Evolutionary conservation across 1,140 invertebrate genomes (phyloP), one percentile per base, ranked within the genome.

Genomic region (Ceratina calcarata): DNA sequence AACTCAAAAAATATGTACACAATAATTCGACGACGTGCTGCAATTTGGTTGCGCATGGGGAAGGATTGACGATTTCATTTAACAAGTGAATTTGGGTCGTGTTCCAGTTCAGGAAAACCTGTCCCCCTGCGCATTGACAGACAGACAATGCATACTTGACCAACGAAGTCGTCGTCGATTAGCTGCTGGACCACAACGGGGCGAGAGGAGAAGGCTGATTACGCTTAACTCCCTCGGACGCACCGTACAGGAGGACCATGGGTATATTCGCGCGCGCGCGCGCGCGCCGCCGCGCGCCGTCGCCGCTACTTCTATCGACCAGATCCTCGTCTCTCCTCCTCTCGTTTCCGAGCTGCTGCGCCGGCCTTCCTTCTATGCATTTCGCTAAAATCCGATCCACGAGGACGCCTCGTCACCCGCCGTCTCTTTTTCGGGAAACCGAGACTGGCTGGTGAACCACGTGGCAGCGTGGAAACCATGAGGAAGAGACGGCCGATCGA

Each of bases 251-350:
- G 16, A 49, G 57, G n/a, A 24, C 20, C 55, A 24, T 0, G 37
- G 55, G 55, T 0, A 13, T 16, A 57, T 4, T 57, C 57, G 27
- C 45, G 12, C 65, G 68, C 22, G 57, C 71, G 68, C 61, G 72
- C 51, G 70, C 78, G 80, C 86, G 74, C 75, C 73, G 78, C 82
- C 84, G 71, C 69, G 77, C 37, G 37, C 37, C 37, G 8, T 6
- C 86, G 74, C 75, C 73, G 80, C 82, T 82, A 68, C 69, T 71
- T 61, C 53, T 88, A 88, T 88, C 87, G 87, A 88, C 87, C 87
- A 83, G 85, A 81, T 82, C 61, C 67, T 67, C 83, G 80, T 86
- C 85, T 80, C 84, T 53, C 77, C 64, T 82, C 83, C 60, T 79
- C 83, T 86, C 83, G 58, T 68, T 70, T 67, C 79, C 71, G 61